Evolutionary conservation across 2,797 vertebrate species (phyloP).

Genomic region (Bothrops alternatus): DNA sequence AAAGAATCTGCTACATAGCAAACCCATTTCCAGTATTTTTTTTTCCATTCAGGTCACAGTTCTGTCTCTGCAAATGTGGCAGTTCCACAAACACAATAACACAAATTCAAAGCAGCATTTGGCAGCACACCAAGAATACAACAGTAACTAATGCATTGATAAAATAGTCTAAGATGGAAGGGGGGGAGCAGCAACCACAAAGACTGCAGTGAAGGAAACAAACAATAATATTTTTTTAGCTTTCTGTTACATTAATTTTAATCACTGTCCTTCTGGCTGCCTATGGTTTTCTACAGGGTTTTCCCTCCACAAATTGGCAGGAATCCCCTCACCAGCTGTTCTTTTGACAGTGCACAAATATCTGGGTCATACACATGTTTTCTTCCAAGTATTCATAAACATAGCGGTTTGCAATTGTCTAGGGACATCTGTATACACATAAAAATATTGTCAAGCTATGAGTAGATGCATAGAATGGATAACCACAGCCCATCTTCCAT

Average conservation of each 20-base stretch:
- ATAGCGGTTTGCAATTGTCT: not conserved
- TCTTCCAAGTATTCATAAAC: not conserved
- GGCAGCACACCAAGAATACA: not conserved
- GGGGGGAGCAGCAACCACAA: not conserved
- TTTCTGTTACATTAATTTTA: not conserved
- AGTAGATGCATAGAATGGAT: not conserved
- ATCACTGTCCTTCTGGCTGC: not conserved
- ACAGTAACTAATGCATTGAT: not conserved
- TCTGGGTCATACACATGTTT: not conserved
- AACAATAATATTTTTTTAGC: not conserved
- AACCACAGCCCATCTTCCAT: not conserved
- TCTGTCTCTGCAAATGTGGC: not conserved
- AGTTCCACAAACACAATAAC: not conserved
- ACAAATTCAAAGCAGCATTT: not conserved
- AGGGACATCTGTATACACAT: not conserved
- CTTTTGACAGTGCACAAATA: not conserved
- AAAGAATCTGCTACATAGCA: not conserved
- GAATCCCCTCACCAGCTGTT: not conserved
- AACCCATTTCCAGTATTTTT: not conserved
- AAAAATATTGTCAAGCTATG: not conserved
- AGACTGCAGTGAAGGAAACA: not conserved
- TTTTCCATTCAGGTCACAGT: not conserved
- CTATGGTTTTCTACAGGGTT: not conserved
- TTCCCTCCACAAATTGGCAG: not conserved
- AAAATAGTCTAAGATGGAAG: not conserved